Evolutionary conservation across 2,113 vertebrate species (phyloP).

Genomic region (Pterocles orientalis): DNA sequence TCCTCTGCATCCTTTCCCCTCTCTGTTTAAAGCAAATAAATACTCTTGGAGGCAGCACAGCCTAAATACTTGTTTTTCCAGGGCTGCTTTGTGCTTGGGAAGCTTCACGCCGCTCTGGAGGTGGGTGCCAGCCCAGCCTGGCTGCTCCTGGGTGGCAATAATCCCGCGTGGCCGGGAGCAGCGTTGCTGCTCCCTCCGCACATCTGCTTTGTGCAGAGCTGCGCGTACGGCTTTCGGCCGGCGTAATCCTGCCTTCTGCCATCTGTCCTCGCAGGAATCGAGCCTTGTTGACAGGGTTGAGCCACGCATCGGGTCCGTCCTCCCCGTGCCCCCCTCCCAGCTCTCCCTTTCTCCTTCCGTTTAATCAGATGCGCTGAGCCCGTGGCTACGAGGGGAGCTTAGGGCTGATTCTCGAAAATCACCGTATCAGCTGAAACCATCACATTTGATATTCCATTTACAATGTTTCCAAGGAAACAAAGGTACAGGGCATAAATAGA

Average conservation of each 20-base stretch:
- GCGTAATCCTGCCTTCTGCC: constrained; percentile 38
- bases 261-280: constrained; percentile 35
- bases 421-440: constrained; percentile 56
- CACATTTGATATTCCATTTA: constrained; percentile 67
- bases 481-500: constrained; percentile 51
- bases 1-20: not conserved
- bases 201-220: constrained; percentile 20
- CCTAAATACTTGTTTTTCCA: not conserved
- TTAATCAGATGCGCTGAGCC: constrained; percentile 51
- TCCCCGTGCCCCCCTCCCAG: not conserved
- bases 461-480: constrained; percentile 73
- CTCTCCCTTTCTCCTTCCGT: constrained; percentile 41
- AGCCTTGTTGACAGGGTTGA: constrained; percentile 38
- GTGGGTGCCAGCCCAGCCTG: not conserved
- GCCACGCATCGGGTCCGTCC: not conserved
- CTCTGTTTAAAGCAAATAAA: not conserved
- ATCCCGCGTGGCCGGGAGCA: not conserved
- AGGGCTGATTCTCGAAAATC: constrained; percentile 52
- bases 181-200: not conserved
- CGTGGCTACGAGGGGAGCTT: constrained; percentile 22
- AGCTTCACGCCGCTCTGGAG: not conserved
- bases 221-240: not conserved
- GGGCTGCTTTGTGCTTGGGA: not conserved
- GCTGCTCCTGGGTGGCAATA: not conserved
- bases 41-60: fast-evolving